Conservation (phyloP, 2,797 vertebrate genomes). For the Premnoplex brunnescens region DNA sequence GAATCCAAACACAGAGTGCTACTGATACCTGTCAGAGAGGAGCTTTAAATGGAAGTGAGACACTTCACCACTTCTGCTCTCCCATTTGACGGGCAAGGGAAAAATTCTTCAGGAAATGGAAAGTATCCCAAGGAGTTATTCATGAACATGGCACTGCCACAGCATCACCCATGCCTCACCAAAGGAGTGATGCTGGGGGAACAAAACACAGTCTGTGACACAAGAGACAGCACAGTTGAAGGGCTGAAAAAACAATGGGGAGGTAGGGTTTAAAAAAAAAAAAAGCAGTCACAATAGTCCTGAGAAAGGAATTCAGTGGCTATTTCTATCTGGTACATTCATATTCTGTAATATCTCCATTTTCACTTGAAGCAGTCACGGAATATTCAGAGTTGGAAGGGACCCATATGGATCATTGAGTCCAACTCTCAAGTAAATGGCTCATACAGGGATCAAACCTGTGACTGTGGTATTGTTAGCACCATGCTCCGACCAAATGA, state of each 20-base stretch:
- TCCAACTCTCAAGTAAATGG: background rate
- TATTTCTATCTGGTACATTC: background rate
- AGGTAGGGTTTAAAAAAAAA: background rate
- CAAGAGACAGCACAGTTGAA: background rate
- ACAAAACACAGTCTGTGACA: background rate
- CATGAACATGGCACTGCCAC: fast-evolving
- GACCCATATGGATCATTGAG: background rate
- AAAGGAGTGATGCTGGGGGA: background rate
- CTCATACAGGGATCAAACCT: background rate
- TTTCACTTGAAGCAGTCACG: background rate
- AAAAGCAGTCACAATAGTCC: background rate
- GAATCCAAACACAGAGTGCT: background rate
- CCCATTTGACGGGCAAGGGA: background rate
- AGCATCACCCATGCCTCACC: background rate
- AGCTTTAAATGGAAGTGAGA: background rate
- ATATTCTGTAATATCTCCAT: background rate
- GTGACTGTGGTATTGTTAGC: background rate
- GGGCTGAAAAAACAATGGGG: background rate
- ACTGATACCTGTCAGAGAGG: background rate
- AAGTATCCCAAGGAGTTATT: background rate
- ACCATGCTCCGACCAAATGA: background rate
- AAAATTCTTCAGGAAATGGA: background rate
- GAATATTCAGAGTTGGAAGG: background rate
- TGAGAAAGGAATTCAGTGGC: background rate
- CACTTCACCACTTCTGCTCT: fast-evolving